Percentiles rank a stretch among this genome's conserved stretches.
Conservation (phyloP, 2,888 invertebrate genomes). For the Amiota communis region DNA sequence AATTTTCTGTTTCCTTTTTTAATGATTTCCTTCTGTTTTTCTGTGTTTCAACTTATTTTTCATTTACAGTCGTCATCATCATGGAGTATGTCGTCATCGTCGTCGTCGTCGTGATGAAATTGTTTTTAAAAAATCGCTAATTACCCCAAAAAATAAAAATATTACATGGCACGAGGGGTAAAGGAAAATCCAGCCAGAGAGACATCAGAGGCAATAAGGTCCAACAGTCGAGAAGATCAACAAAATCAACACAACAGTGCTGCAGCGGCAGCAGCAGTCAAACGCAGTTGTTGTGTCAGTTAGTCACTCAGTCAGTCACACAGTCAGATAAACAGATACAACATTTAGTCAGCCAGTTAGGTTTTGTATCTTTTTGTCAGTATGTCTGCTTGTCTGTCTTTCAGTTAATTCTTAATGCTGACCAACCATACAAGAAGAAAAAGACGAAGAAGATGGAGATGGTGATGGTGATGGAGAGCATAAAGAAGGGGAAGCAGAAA, state of each 20-base stretch:
- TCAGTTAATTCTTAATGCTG: not conserved
- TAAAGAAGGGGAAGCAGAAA: too few relatives aligned
- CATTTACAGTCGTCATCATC: not conserved
- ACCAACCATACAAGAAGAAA: too few relatives aligned
- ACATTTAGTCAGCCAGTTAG: too few relatives aligned
- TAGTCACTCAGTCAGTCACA: not conserved
- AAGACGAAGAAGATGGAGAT: too few relatives aligned
- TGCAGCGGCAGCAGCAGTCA: not conserved
- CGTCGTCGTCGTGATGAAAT: not conserved
- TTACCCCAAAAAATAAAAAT: constrained; percentile 7
- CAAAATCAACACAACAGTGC: not conserved
- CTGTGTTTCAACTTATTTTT: not conserved
- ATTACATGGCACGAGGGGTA: too few relatives aligned
- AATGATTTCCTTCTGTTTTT: not conserved
- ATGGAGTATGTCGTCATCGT: too few relatives aligned
- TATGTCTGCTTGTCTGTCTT: not conserved
- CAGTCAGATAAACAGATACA: not conserved
- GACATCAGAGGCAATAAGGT: not conserved
- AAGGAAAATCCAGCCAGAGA: not conserved
- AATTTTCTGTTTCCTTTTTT: too few relatives aligned
- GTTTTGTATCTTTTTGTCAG: too few relatives aligned
- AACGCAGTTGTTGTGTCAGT: not conserved
- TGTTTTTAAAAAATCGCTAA: constrained; percentile 17
- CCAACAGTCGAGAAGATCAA: not conserved
- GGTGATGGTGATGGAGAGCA: too few relatives aligned